A percentile compares a stretch with the other conserved stretches of the same genome.
These are phyloP conservation scores for Rhinophrynus dorsalis DNA, from an alignment of 2,797 vertebrate species.

Conservation along the genomic window DNA sequence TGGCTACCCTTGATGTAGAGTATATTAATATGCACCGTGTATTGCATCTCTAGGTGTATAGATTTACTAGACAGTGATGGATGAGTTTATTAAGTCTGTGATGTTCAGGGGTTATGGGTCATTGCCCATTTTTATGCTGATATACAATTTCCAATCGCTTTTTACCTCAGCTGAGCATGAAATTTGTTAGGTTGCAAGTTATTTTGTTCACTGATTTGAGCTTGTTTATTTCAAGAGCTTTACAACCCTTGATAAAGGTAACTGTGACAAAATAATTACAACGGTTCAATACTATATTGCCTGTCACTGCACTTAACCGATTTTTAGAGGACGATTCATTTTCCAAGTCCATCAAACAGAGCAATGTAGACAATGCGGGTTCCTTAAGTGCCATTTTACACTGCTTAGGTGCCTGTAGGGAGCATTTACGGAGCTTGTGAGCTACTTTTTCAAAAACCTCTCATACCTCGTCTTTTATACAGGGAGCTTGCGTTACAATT, in stretches of 20 bases:
- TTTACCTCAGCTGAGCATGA: not conserved
- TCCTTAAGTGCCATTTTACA: not conserved
- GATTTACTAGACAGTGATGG: conserved; percentile 5
- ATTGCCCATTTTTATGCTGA: not conserved
- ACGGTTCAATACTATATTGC: not conserved
- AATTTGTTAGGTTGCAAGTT: not conserved
- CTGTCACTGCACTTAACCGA: not conserved
- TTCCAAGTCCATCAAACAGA: not conserved
- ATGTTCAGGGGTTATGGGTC: not conserved
- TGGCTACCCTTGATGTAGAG: not conserved
- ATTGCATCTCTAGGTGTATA: not conserved
- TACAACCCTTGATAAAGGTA: not conserved
- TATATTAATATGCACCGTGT: not conserved
- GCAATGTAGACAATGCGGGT: not conserved
- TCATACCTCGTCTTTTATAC: not conserved
- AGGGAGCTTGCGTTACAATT: not conserved
- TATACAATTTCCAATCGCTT: not conserved
- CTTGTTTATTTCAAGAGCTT: not conserved
- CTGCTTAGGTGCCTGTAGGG: not conserved
- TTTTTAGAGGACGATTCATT: not conserved
- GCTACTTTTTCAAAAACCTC: not conserved
- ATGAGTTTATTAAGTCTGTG: conserved; percentile 1
- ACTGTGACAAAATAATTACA: not conserved
- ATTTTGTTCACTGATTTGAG: not conserved
- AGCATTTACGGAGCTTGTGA: not conserved